Base-by-base conservation (phyloP, 1,140 invertebrate species). In the Onthophagus taurus region DNA sequence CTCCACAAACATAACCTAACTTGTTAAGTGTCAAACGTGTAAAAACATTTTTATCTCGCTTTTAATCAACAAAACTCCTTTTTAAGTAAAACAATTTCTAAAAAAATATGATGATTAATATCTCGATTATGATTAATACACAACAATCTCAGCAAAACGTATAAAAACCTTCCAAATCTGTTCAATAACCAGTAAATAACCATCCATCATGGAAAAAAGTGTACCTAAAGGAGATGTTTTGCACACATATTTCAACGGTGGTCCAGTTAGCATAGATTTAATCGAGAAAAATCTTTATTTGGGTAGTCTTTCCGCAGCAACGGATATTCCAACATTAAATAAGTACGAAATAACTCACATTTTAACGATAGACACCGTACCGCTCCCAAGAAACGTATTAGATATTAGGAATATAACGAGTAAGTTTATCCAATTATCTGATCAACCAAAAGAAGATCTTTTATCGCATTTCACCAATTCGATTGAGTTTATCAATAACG, bases 371-470 rank as follows among this genome's bases (percentile, higher is more conserved):
- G 87, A 90, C 60, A 78, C 84, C 3, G 85, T 85, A 53, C 85
- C 85, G 9, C 65, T 90, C 44, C 84, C 85, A 1, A 70, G 78
- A 52, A 76, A 77, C 51, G 78, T 89, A 35, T 66, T 76, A 31
- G 74, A 80, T 47, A 58, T 81, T 3, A 74, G 74, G 19, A 71
- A 79, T 44, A 63, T 89, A 16, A 75, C 65, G 24, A 75, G 76
- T 9, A 85, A 85, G 63, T 90, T 78, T 62, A 75, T 89, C 18
- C 83, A 87, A 65, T 74, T 89, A 52, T 80, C 83, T 2, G 86
- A 90, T 67, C 76, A 84, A 61, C 80, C 84, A 1, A 77, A 83
- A 50, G 87, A 89, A 57, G 85, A 89, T 62, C 62, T 90, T 8
- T 68, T 90, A n/a, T 80, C 72, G 47, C 74, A 85, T 55, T 77